Base-by-base conservation (phyloP, 2,797 vertebrate species). In the Poeciliopsis infans region DNA sequence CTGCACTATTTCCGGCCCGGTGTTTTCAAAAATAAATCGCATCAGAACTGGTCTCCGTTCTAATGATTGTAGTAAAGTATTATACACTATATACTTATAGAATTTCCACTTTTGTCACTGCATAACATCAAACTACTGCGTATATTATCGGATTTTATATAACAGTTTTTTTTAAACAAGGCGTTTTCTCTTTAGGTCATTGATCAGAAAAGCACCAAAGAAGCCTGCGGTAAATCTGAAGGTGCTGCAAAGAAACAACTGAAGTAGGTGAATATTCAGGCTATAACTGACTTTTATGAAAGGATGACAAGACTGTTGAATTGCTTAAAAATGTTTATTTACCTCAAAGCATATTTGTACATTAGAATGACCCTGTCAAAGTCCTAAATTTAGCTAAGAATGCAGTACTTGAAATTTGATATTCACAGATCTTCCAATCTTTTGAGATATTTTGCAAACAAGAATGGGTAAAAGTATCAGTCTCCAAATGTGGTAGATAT, bases 1-100 rank as follows among this genome's bases (percentile, higher is more conserved):
- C 47, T 64, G 7, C 0, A n/a, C 16, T 7, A 3, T 2, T 91
- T 94, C 93, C 93, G 86, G 61, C 49, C 7, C 7, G 2, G 1
- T 0, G 20, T 57, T 85, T 93, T 87, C 91, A 87, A 90, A 90
- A 93, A 85, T 89, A 90, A 92, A 0, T 20, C 15, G n/a, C 11
- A 64, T 7, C 7, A 39, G 4, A 36, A 16, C 3, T 36, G 61
- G 7, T 20, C 61, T 64, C 61, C 23, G 33, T 28, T 36, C 33
- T 64, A 18, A 64, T 7, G 13, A 57, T 5, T 57, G n/a, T 31
- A n/a, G 25, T 51, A 55, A 55, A 55, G 51, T 55, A 5, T 31
- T 59, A 8, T 1, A 15, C 45, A 15, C 25, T 57, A 15, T 31
- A 15, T 16, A 31, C 28, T 15, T 31, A 1, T 7, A 7, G 15